Conservation (phyloP, 2,797 vertebrate species). For the Rhinophrynus dorsalis region DNA sequence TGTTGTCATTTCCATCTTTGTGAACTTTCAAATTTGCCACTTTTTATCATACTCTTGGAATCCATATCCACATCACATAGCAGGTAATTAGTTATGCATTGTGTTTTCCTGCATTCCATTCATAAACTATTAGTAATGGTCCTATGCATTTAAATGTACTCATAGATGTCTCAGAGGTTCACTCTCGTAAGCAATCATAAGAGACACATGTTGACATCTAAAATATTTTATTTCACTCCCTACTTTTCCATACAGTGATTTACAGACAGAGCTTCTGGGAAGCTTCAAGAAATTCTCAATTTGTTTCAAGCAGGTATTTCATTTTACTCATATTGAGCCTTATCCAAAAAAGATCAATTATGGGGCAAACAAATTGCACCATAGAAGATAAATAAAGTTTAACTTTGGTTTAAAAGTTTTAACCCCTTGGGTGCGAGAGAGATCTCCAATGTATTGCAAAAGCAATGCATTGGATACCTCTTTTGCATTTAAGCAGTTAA, state of each 20-base stretch:
- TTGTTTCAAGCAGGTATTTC: slow-evolving; percentile 12
- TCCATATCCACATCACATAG: slow-evolving; percentile 5
- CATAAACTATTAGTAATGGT: slow-evolving; percentile 21
- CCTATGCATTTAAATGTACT: slow-evolving; percentile 7
- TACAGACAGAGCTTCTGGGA: slow-evolving; percentile 18
- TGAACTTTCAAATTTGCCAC: neutral
- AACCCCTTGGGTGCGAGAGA: too few relatives aligned
- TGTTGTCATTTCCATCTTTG: neutral
- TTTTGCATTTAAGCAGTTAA: too few relatives aligned
- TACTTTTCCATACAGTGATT: neutral
- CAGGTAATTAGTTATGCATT: slow-evolving; percentile 27
- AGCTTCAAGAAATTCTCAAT: slow-evolving; percentile 5
- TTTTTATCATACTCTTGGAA: neutral
- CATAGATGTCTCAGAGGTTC: neutral
- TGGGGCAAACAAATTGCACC: too few relatives aligned
- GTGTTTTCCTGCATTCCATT: slow-evolving; percentile 29
- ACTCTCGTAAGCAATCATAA: slow-evolving; percentile 15
- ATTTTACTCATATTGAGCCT: too few relatives aligned
- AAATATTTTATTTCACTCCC: slow-evolving; percentile 12
- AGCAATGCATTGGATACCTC: too few relatives aligned
- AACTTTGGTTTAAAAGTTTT: too few relatives aligned
- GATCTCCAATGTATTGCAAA: too few relatives aligned
- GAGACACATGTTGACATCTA: slow-evolving; percentile 4
- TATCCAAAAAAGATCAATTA: slow-evolving; percentile 19
- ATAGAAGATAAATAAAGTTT: too few relatives aligned